phyloP scores from a whole-genome alignment of 2,888 invertebrate genomes.

The Limulus polyphemus region DNA sequence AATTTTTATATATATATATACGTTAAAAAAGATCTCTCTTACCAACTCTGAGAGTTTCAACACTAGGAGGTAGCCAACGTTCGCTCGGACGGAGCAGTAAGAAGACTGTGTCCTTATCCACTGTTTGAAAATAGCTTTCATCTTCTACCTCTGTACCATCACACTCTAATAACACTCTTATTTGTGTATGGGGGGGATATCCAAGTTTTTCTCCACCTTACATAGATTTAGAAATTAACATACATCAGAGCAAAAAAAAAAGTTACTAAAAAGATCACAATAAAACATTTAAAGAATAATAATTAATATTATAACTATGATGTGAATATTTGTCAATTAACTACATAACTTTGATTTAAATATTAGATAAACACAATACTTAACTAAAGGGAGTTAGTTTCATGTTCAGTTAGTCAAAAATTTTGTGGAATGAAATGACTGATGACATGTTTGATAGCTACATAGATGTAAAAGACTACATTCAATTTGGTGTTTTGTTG shows the following conservation, averaged over 20 bases:
- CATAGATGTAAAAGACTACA: too few relatives aligned
- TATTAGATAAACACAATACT: too few relatives aligned
- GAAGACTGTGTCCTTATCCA: conserved; percentile 61
- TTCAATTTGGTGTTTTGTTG: too few relatives aligned
- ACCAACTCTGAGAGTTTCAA: conserved; percentile 91
- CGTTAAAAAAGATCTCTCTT: conserved; percentile 16
- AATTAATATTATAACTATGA: too few relatives aligned
- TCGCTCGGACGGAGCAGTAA: conserved; percentile 68
- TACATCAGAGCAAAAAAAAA: background rate
- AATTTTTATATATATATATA: background rate
- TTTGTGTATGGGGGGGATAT: conserved; percentile 14
- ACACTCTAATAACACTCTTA: conserved; percentile 65
- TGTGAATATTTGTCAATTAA: too few relatives aligned
- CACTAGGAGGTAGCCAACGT: conserved; percentile 84
- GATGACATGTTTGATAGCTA: too few relatives aligned
- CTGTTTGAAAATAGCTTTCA: conserved; percentile 82
- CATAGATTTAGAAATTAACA: background rate
- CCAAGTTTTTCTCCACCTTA: conserved; percentile 20
- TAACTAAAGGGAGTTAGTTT: too few relatives aligned
- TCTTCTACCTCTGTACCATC: conserved; percentile 94
- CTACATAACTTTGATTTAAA: too few relatives aligned
- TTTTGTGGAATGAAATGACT: too few relatives aligned
- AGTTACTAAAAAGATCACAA: too few relatives aligned
- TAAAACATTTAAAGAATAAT: too few relatives aligned
- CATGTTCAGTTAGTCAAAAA: too few relatives aligned